Evolutionary conservation across 2,888 invertebrate genomes (phyloP).

Genomic region (Drosophila limbata): DNA sequence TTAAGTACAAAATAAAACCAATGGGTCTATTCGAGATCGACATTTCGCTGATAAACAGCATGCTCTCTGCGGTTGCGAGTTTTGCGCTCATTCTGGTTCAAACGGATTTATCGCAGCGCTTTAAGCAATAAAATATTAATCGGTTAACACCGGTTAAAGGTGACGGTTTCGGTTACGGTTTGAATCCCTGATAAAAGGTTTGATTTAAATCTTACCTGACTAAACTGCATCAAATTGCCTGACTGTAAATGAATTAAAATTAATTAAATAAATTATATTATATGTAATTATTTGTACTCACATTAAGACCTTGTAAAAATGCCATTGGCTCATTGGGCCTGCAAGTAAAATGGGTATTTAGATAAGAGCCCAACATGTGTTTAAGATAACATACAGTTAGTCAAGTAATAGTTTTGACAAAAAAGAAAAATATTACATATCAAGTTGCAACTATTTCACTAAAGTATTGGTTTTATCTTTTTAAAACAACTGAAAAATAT

Average conservation of each 20-base stretch:
- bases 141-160: too few species aligned
- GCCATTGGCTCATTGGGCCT: slow-evolving; percentile 70
- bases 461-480: too few species aligned
- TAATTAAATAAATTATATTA: background rate
- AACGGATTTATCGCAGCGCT: slow-evolving; percentile 81
- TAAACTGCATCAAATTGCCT: slow-evolving; percentile 82
- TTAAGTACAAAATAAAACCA: slow-evolving; percentile 77
- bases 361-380: background rate
- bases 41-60: slow-evolving; percentile 68
- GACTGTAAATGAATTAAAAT: slow-evolving; percentile 64
- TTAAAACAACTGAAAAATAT: too few species aligned
- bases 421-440: too few species aligned
- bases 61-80: slow-evolving; percentile 79
- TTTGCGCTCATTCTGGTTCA: slow-evolving; percentile 84
- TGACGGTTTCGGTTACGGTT: too few species aligned
- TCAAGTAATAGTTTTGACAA: background rate
- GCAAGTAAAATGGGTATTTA: slow-evolving; percentile 3
- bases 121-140: slow-evolving; percentile 43
- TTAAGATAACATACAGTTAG: slow-evolving; percentile 4
- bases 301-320: slow-evolving; percentile 80
- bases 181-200: too few species aligned
- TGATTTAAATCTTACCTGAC: slow-evolving; percentile 72
- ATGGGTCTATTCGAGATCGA: slow-evolving; percentile 79
- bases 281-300: slow-evolving; percentile 49
- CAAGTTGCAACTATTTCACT: too few species aligned